phyloP scores from a whole-genome alignment of 2,113 vertebrate species.

The Rattus norvegicus region GRCr8 NC_086022.1:128766501-128767000 shows the following conservation, averaged over 20 bases:
- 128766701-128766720: not conserved
- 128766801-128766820: not conserved
- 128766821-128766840: not conserved
- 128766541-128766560: constrained; percentile 81
- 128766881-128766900: not conserved
- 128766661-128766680: not conserved
- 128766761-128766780: not conserved
- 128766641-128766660: not conserved
- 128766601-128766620: constrained; percentile 21
- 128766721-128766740: not conserved
- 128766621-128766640: not conserved
- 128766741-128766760: not conserved
- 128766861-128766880: not conserved
- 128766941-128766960: not conserved
- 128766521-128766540: constrained; percentile 67
- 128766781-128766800: not conserved
- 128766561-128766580: constrained; percentile 75
- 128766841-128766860: not conserved
- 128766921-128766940: not conserved
- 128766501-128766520: constrained; percentile 85
- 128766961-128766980: not conserved
- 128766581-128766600: constrained; percentile 68
- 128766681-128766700: not conserved
- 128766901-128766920: not conserved
- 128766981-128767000: not conserved